A percentile compares a stretch with the other conserved stretches of the same genome.
These are phyloP conservation scores for Stichodactyla mertensii DNA, from an alignment of 64 coral and sea anemone genomes.

Conservation along the genomic window DNA sequence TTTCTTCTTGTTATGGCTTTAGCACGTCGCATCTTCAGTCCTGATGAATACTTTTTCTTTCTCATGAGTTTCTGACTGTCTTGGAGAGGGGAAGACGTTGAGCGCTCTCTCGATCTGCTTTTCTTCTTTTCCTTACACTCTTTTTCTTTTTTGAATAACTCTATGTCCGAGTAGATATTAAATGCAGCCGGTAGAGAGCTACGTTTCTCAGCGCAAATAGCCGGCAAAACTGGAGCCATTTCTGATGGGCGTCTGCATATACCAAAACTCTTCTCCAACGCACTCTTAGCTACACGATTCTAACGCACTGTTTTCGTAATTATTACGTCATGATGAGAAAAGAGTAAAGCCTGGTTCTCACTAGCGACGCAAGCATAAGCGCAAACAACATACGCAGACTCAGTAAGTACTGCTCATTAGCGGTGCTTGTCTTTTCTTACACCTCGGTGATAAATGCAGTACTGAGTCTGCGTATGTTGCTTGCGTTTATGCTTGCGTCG, in stretches of 20 bases:
- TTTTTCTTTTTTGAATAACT: slow-evolving; percentile 46
- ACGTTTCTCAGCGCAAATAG: slow-evolving; percentile 35
- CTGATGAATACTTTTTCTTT: slow-evolving; percentile 61
- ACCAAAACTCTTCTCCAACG: not conserved
- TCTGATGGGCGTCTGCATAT: not conserved
- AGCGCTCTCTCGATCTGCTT: slow-evolving; percentile 9
- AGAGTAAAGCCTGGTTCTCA: too few species aligned
- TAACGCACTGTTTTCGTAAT: not conserved
- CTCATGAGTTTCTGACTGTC: slow-evolving; percentile 44
- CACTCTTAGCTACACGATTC: not conserved
- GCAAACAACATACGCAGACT: too few species aligned
- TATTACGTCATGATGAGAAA: not conserved
- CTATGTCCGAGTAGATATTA: slow-evolving; percentile 65
- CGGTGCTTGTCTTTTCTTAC: too few species aligned
- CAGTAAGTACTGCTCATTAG: too few species aligned
- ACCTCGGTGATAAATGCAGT: too few species aligned
- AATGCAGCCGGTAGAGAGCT: slow-evolving; percentile 62
- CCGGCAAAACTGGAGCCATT: slow-evolving; percentile 70
- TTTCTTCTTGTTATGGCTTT: slow-evolving; percentile 38
- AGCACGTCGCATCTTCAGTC: slow-evolving; percentile 45
- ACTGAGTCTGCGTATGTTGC: too few species aligned
- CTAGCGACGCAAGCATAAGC: too few species aligned
- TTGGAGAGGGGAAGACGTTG: not conserved
- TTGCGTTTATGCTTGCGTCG: too few species aligned
- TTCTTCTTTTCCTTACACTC: slow-evolving; percentile 51